phyloP scores from a whole-genome alignment of 2,113 vertebrate species.

The Oophaga pumilio region DNA sequence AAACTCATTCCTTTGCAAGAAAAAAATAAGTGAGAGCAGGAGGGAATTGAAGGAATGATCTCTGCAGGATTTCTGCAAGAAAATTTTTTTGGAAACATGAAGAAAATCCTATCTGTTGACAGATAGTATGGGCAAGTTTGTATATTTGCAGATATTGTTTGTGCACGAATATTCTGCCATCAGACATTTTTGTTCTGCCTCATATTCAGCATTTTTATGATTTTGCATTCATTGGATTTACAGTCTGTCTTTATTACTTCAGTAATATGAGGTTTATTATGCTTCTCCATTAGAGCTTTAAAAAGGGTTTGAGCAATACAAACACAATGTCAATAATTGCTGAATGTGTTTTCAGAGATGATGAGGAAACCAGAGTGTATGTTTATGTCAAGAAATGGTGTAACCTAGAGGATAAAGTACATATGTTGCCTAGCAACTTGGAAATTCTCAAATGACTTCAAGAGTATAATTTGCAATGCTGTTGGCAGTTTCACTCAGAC shows the following conservation, averaged over 20 bases:
- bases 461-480: constrained; percentile 33
- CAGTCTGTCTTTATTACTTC: not conserved
- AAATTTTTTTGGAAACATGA: too few species aligned
- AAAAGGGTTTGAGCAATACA: not conserved
- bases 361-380: not conserved
- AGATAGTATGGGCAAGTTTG: too few species aligned
- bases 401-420: constrained; percentile 30
- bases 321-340: not conserved
- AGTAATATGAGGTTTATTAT: not conserved
- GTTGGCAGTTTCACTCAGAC: constrained; percentile 35
- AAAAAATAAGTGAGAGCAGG: too few species aligned
- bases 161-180: too few species aligned
- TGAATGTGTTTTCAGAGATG: not conserved
- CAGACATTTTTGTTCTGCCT: too few species aligned
- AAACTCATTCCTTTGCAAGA: too few species aligned
- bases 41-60: too few species aligned
- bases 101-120: too few species aligned
- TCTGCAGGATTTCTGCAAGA: too few species aligned
- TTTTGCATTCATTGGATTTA: not conserved
- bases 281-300: not conserved
- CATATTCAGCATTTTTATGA: not conserved
- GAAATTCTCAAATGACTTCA: constrained; percentile 44
- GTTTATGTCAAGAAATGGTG: constrained; percentile 14
- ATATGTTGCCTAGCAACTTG: constrained; percentile 52
- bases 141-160: not conserved